Evolutionary conservation across 2,797 vertebrate species (phyloP).

Genomic region (Xerus rutilus): DNA sequence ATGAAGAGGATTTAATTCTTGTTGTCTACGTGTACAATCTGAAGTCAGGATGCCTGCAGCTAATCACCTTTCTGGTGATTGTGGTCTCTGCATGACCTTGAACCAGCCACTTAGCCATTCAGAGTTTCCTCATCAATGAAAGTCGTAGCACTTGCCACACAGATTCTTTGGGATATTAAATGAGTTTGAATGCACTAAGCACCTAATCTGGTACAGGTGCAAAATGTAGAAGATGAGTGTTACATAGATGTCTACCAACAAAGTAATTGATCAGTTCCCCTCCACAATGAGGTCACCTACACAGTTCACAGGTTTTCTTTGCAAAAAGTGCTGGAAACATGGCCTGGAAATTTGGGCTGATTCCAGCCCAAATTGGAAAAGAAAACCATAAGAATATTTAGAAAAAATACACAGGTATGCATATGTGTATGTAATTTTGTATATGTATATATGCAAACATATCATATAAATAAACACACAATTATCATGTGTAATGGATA

Average conservation of each 20-base stretch:
- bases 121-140: neutral
- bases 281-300: neutral
- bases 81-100: neutral
- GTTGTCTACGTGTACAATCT: neutral
- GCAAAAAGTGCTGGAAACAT: neutral
- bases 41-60: neutral
- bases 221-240: neutral
- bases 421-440: neutral
- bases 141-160: neutral
- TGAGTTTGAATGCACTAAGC: neutral
- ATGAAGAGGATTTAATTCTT: neutral
- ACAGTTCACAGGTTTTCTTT: conserved; percentile 47
- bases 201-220: neutral
- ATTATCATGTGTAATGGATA: neutral
- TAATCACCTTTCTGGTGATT: neutral
- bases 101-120: neutral
- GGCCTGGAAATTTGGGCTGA: neutral
- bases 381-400: conserved; percentile 63
- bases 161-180: neutral
- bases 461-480: neutral
- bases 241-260: neutral
- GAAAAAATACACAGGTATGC: neutral
- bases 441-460: neutral
- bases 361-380: conserved; percentile 8
- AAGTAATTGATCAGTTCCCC: neutral